Evolutionary conservation across 1,140 invertebrate genomes (phyloP), one percentile per base, ranked within the genome.

Genomic region (Arion vulgaris): DNA sequence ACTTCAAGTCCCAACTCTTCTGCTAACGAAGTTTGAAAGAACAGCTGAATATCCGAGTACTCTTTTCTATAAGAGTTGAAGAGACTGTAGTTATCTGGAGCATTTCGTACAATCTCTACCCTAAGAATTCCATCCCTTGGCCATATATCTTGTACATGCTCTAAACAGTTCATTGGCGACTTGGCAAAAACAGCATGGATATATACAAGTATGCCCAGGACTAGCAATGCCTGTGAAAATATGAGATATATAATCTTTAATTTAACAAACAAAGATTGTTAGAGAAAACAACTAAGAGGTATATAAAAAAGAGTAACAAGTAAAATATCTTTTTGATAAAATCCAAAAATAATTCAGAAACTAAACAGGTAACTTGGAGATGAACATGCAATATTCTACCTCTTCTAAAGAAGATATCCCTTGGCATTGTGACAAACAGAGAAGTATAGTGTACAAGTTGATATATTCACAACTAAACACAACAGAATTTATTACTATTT

Each of bases 101-200:
- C 90, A 86, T 97, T 96, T 85, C 95, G 94, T 72, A 98, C 94
- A 88, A 99, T 98, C 93, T 99, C 98, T n/a, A 99, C 97, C 87
- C 97, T 92, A 4, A 99, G 93, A 85, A 99, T 98, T 23, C 98
- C 98, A 93, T 99, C 96, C 81, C 96, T 94, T 1, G 98, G 98
- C 98, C 98, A 99, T 32, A 95, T 95, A 85, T 96, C 94, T 91
- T 96, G 89, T 13, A 99, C 95, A 91, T 97, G 95, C 89, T 97
- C 95, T 84, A 99, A 94, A 93, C 98, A 99, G 87, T 97, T 98
- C 53, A 97, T 96, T 36, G 98, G 98, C 86, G 96, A 95, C 87
- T 96, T 95, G 78, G 97, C 97, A 92, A 99, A 99, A 62, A 96
- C 95, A 90, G 98, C 95, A 90, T 99, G 98, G 87, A 99, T 97